Evolutionary conservation across 2,888 invertebrate species (phyloP), one percentile per base, ranked within the genome.

Genomic region (Tortricodes alternella): DNA sequence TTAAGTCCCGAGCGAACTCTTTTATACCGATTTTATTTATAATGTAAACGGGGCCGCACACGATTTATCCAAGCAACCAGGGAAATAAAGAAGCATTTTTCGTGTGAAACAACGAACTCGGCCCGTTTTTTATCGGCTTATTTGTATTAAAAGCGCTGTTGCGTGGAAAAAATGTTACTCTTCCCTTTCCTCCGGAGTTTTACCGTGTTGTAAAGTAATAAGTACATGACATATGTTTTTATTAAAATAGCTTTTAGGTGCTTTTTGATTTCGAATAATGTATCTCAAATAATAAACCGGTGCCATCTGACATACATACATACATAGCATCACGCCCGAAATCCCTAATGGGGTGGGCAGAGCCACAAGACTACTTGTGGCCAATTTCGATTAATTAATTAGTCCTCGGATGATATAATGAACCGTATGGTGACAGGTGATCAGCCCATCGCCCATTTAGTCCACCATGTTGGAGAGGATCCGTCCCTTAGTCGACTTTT

Each of bases 91-190:
- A 65, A 74, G 63, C 65, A 66, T 75, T 76, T 55, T 71, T 69
- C 64, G 63, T 64, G 62, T 61, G 63, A 67, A 75, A 74, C 71
- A 74, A 73, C 65, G 63, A 74, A 77, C 76, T 67, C 67, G 55
- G 69, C 60, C 59, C 74, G 71, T 80, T 79, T 77, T 72, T 77
- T 78, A 79, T 74, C 72, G 68, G 74, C 71, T 80, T 77, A 78
- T 77, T 76, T 77, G 71, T 73, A 70, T 70, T 76, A 74, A 77
- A 74, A 70, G 75, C 70, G 70, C 73, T 73, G 75, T 70, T 64
- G 65, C 67, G 67, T 63, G 64, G 68, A 70, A 74, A 76, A 74
- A 75, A 74, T 71, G 70, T 67, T 68, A 62, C 65, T 70, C 67
- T 63, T 41, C 29, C 51, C 51, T 46, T 50, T 19, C n/a, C n/a